These are phyloP conservation scores for Seladonia tumulorum DNA, from an alignment of 2,888 invertebrate species.

Conservation along the genomic window DNA sequence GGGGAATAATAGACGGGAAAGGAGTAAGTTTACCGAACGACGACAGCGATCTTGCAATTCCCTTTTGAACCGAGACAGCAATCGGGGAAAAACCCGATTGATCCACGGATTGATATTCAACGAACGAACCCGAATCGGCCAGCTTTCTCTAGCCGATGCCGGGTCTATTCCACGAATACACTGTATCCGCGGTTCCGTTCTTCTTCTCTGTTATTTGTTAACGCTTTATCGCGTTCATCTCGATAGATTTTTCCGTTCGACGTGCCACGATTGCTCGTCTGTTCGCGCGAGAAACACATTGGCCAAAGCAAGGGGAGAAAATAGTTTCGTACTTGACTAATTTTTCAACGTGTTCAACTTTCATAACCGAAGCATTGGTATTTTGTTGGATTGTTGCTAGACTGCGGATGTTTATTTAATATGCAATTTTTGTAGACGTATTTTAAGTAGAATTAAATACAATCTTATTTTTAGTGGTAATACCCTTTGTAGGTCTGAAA, in stretches of 20 bases:
- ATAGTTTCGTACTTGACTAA: too few relatives aligned
- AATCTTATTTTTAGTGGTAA: too few relatives aligned
- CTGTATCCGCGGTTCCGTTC: slow-evolving; percentile 13
- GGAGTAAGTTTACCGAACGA: slow-evolving; percentile 68
- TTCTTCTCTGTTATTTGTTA: slow-evolving; percentile 37
- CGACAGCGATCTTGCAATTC: slow-evolving; percentile 59
- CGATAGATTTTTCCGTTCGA: not conserved
- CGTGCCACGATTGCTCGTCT: not conserved
- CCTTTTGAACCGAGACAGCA: slow-evolving; percentile 27
- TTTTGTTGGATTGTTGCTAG: too few relatives aligned
- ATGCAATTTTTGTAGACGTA: too few relatives aligned
- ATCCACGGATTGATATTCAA: slow-evolving; percentile 44
- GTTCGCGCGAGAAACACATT: not conserved
- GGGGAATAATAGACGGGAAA: slow-evolving; percentile 48
- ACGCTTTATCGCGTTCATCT: slow-evolving; percentile 68
- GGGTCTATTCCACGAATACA: not conserved
- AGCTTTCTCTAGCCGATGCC: not conserved
- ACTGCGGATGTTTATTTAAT: too few relatives aligned
- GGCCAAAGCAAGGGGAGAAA: not conserved
- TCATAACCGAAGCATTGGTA: too few relatives aligned
- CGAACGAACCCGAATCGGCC: not conserved
- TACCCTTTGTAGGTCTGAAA: too few relatives aligned
- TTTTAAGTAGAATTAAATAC: too few relatives aligned
- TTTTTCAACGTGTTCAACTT: too few relatives aligned
- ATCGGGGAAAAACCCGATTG: slow-evolving; percentile 44